Evolutionary conservation across 2,113 vertebrate species (phyloP).

Genomic region (Dromiciops gliroides): DNA sequence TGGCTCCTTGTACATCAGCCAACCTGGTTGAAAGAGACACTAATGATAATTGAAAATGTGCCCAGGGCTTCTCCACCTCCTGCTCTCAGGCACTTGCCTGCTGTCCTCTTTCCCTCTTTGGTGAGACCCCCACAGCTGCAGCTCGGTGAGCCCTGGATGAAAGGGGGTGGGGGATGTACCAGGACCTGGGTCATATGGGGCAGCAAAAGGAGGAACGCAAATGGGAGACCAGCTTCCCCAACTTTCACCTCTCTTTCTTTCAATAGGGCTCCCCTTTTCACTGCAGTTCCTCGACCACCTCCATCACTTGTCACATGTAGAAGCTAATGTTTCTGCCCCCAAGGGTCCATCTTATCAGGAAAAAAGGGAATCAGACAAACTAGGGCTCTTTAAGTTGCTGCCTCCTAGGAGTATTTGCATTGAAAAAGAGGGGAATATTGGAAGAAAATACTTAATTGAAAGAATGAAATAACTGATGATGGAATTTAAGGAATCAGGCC

Average conservation of each 20-base stretch:
- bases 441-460: background rate
- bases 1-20: slow-evolving; percentile 35
- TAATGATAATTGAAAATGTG: background rate
- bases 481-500: background rate
- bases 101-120: slow-evolving; percentile 46
- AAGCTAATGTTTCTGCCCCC: background rate
- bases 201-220: background rate
- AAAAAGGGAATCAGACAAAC: background rate
- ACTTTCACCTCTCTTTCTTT: background rate
- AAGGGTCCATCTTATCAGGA: background rate
- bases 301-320: background rate
- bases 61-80: slow-evolving; percentile 22
- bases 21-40: background rate
- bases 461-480: background rate
- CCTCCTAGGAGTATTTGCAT: background rate
- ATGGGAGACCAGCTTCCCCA: background rate
- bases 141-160: background rate
- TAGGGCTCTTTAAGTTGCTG: background rate
- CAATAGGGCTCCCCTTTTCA: background rate
- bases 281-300: background rate
- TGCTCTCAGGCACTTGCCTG: slow-evolving; percentile 52
- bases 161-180: background rate
- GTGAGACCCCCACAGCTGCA: background rate
- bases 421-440: background rate
- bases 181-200: background rate